These are phyloP conservation scores for Acanthopleura granulata DNA, from an alignment of 2,888 invertebrate species.

Conservation along the genomic window DNA sequence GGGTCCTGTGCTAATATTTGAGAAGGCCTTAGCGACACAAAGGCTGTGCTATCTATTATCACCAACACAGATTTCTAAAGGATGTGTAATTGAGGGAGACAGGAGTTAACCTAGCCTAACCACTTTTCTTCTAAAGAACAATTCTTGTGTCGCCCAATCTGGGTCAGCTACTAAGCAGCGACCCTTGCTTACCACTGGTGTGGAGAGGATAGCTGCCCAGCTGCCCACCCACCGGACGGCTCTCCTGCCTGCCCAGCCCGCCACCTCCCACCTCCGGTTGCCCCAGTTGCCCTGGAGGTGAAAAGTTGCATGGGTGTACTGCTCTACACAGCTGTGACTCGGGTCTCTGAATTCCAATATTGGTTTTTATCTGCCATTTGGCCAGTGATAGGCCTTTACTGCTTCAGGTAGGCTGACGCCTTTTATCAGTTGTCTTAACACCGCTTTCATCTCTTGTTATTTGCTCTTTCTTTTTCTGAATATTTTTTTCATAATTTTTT, in stretches of 20 bases:
- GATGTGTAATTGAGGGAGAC: slow-evolving; percentile 23
- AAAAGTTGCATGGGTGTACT: too few relatives aligned
- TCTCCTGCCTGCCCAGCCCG: neutral
- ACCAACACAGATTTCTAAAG: slow-evolving; percentile 29
- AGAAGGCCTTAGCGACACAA: slow-evolving; percentile 30
- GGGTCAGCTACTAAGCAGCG: slow-evolving; percentile 23
- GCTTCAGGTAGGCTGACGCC: too few relatives aligned
- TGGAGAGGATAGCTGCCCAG: neutral
- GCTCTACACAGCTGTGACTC: too few relatives aligned
- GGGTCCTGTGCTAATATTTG: slow-evolving; percentile 31
- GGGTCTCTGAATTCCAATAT: too few relatives aligned
- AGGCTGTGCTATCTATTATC: slow-evolving; percentile 31
- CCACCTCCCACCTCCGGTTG: too few relatives aligned
- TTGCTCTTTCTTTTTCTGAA: too few relatives aligned
- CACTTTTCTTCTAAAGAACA: slow-evolving; percentile 28
- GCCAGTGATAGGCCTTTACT: too few relatives aligned
- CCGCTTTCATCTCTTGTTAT: too few relatives aligned
- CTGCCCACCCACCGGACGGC: neutral
- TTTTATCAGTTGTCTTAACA: too few relatives aligned
- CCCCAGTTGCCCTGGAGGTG: too few relatives aligned
- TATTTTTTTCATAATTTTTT: too few relatives aligned
- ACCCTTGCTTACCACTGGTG: neutral
- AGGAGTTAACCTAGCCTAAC: slow-evolving; percentile 19
- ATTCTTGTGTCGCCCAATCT: slow-evolving; percentile 5
- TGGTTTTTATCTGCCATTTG: too few relatives aligned